Evolutionary conservation across 2,113 vertebrate genomes (phyloP).

Genomic region (Alligator sinensis): DNA sequence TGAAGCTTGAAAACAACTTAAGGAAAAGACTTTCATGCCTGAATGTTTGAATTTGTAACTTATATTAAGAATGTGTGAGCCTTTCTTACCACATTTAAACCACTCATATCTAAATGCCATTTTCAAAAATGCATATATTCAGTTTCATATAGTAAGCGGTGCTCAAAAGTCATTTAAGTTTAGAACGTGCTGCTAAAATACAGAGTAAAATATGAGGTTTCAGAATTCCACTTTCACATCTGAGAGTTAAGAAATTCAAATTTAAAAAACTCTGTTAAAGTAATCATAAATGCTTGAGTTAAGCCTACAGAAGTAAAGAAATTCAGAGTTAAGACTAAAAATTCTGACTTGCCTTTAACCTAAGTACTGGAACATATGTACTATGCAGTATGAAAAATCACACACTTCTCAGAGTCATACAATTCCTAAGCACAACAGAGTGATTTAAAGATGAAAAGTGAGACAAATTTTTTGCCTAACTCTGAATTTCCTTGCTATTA

Average conservation of each 20-base stretch:
- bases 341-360: constrained; percentile 71
- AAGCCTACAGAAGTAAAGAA: constrained; percentile 71
- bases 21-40: constrained; percentile 81
- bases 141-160: constrained; percentile 40
- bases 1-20: constrained; percentile 85
- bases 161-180: constrained; percentile 55
- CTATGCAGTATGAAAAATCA: constrained; percentile 68
- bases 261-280: constrained; percentile 49
- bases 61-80: constrained; percentile 56
- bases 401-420: constrained; percentile 56
- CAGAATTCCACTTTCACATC: constrained; percentile 6
- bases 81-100: constrained; percentile 72
- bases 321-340: constrained; percentile 72
- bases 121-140: constrained; percentile 72
- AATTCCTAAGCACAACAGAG: constrained; percentile 64
- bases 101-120: constrained; percentile 65
- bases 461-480: constrained; percentile 67
- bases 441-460: constrained; percentile 75
- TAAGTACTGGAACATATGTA: constrained; percentile 63
- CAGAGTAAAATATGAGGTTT: constrained; percentile 51
- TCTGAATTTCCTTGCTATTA: constrained; percentile 72
- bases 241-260: constrained; percentile 55
- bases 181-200: not conserved
- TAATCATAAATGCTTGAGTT: constrained; percentile 72
- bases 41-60: constrained; percentile 82